These are phyloP conservation scores for Hemitrygon akajei DNA, from an alignment of 2,797 vertebrate species.

Conservation along the genomic window DNA sequence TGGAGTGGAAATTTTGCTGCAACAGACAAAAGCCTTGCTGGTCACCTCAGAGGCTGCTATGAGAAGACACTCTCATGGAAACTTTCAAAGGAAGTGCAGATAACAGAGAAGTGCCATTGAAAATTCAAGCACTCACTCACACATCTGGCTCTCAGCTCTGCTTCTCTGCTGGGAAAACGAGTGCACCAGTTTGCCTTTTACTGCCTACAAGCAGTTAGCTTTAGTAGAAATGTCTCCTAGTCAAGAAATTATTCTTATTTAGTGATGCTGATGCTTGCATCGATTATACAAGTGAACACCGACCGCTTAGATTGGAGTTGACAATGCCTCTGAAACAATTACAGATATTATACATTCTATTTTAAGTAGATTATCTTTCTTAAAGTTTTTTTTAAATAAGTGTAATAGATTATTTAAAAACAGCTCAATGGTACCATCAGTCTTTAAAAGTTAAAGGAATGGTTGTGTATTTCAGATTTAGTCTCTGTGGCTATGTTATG, in stretches of 20 bases:
- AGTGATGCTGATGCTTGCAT: background rate
- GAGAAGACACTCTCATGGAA: slow-evolving; percentile 60
- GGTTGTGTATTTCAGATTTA: background rate
- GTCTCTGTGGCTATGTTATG: background rate
- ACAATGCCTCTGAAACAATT: background rate
- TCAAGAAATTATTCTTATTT: background rate
- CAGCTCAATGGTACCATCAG: background rate
- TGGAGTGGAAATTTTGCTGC: slow-evolving; percentile 84
- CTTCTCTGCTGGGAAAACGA: slow-evolving; percentile 51
- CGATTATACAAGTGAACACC: background rate
- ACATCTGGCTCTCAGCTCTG: slow-evolving; percentile 56
- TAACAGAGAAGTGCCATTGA: slow-evolving; percentile 52
- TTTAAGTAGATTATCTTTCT: background rate
- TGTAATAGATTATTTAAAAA: background rate
- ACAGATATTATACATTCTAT: background rate
- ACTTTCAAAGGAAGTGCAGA: slow-evolving; percentile 64
- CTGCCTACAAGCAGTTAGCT: slow-evolving; percentile 45
- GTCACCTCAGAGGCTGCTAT: slow-evolving; percentile 70
- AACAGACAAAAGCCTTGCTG: slow-evolving; percentile 64
- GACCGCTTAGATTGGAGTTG: background rate
- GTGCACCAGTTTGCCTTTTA: slow-evolving; percentile 52
- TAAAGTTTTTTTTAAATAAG: background rate
- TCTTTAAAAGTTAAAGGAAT: background rate
- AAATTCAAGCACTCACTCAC: slow-evolving; percentile 53
- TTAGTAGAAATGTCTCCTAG: slow-evolving; percentile 1